Conservation (phyloP, 1,140 invertebrate genomes). For the Myzus persicae region DNA sequence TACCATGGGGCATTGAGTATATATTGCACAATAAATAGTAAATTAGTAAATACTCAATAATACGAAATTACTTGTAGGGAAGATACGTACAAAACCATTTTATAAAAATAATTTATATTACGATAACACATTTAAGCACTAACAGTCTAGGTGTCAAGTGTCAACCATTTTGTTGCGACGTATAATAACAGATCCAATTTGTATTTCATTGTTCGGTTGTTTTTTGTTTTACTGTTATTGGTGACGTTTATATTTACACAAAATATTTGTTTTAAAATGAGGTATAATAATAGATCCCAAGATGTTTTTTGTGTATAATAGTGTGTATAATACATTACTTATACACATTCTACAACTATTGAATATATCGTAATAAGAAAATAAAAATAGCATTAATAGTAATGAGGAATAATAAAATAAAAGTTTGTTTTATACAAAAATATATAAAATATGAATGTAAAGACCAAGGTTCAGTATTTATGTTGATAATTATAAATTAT, state of each 20-base stretch:
- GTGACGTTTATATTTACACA: not conserved
- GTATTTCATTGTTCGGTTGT: not conserved
- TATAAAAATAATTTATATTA: not conserved
- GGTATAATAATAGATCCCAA: not conserved
- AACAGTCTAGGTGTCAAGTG: not conserved
- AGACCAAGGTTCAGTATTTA: not conserved
- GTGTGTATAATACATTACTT: not conserved
- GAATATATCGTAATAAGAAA: not conserved
- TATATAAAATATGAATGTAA: not conserved
- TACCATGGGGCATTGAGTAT: not conserved
- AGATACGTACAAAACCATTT: not conserved
- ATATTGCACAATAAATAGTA: not conserved
- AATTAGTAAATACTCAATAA: not conserved
- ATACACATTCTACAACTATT: not conserved
- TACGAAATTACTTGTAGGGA: not conserved
- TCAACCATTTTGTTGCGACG: not conserved
- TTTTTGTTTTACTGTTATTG: not conserved
- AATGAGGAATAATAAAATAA: not conserved
- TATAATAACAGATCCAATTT: not conserved
- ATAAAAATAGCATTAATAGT: not conserved
- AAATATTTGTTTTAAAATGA: not conserved
- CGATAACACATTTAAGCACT: not conserved
- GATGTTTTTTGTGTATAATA: not conserved
- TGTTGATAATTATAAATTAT: not conserved
- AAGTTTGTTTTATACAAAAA: not conserved